phyloP scores from a whole-genome alignment of 2,113 vertebrate genomes.

The Clinocottus analis region DNA sequence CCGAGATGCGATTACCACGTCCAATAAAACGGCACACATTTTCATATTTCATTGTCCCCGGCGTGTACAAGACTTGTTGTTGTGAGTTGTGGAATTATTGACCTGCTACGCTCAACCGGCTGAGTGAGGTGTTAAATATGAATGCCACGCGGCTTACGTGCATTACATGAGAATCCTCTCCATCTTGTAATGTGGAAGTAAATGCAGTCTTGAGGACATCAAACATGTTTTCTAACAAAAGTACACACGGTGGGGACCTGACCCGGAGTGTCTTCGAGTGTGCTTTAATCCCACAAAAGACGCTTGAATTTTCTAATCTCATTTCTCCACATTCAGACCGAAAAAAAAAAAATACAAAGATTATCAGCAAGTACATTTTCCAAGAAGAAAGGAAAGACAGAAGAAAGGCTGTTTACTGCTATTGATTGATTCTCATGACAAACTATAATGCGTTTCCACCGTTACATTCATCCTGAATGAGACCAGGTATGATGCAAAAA shows the following conservation, averaged over 20 bases:
- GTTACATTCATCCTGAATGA: background rate
- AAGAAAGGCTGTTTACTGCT: background rate
- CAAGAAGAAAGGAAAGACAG: background rate
- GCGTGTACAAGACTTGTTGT: conserved; percentile 21
- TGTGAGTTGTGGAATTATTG: conserved; percentile 44
- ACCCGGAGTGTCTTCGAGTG: conserved; percentile 11
- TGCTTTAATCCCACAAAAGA: background rate
- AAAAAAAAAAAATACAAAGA: background rate
- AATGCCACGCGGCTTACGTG: conserved; percentile 37
- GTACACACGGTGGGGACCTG: conserved; percentile 1
- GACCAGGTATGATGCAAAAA: background rate
- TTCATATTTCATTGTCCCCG: conserved; percentile 62
- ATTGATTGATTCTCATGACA: background rate
- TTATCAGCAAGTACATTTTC: background rate
- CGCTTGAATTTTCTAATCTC: conserved; percentile 2
- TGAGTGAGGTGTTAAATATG: conserved; percentile 68
- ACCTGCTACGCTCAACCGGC: conserved; percentile 47
- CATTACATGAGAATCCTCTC: conserved; percentile 54
- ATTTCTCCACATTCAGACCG: background rate
- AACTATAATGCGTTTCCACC: background rate
- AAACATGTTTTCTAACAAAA: conserved; percentile 37
- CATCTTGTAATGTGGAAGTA: conserved; percentile 34
- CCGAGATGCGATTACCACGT: conserved; percentile 57
- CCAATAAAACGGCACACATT: conserved; percentile 54
- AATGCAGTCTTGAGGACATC: conserved; percentile 39